Conservation (phyloP, 2,888 invertebrate species). For the Leptopterna dolabrata region DNA sequence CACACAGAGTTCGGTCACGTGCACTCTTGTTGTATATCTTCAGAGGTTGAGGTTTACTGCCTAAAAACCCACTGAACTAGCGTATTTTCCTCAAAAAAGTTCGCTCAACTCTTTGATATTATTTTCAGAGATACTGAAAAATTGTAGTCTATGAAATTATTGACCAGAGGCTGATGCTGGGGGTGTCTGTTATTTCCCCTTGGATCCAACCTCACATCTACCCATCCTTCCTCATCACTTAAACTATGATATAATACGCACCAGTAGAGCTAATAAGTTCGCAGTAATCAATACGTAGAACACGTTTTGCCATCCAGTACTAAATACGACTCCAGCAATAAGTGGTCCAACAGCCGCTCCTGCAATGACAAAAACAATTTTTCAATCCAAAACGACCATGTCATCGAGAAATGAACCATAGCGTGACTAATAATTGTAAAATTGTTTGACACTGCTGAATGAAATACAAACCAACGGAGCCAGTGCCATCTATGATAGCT, state of each 20-base stretch:
- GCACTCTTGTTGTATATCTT: too few relatives aligned
- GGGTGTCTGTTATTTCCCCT: too few relatives aligned
- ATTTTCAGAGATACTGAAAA: too few relatives aligned
- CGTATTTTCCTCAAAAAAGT: too few relatives aligned
- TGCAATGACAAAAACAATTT: slow-evolving; percentile 65
- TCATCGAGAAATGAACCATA: background rate
- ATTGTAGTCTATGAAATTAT: too few relatives aligned
- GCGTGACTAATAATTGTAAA: background rate
- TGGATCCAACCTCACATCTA: too few relatives aligned
- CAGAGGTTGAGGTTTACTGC: too few relatives aligned
- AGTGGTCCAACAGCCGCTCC: slow-evolving; percentile 95
- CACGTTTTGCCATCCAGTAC: slow-evolving; percentile 83
- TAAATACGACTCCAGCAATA: slow-evolving; percentile 84
- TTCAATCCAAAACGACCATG: background rate
- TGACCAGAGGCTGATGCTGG: too few relatives aligned
- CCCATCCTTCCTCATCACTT: too few relatives aligned
- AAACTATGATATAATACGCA: slow-evolving; percentile 66
- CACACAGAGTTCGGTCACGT: too few relatives aligned
- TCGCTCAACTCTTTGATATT: too few relatives aligned
- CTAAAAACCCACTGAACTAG: too few relatives aligned
- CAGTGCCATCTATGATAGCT: slow-evolving; percentile 97
- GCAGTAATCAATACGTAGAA: slow-evolving; percentile 91
- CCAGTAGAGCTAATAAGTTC: slow-evolving; percentile 80
- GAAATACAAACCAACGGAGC: slow-evolving; percentile 77
- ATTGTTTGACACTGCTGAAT: background rate